Base-by-base conservation (phyloP, 1,140 invertebrate genomes). In the Caerostris extrusa region DNA sequence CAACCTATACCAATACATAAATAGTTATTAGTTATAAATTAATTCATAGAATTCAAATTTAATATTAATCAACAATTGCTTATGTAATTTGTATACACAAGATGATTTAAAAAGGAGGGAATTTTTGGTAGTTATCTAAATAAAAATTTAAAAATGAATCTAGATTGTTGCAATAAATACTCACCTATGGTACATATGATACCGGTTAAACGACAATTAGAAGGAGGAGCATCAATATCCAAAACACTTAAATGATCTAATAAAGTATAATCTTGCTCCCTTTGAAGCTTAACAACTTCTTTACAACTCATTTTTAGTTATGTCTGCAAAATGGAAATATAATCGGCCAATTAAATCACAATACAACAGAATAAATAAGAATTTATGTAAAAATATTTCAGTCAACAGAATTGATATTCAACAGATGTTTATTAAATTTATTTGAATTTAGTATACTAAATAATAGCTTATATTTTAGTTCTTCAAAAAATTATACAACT, bases 131-230 rank as follows among this genome's bases (percentile, higher is more conserved):
- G 34, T 34, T 34, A 34, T 34, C 34, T 34, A 34, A 34, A 2
- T 34, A 34, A 34, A 34, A 34, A 34, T 34, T 34, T 34, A 34
- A 34, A 34, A 34, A 34, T 34, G 34, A 34, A 34, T 34, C 34
- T 34, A 34, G 34, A 34, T 34, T 34, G 34, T 34, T 34, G 34
- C 34, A 34, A 34, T 34, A 34, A 34, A 92, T 64, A 96, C 96
- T 96, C 96, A 98, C 98, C 99, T 96, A 99, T 99, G 7, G 99
- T 99, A 96, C 99, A 99, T 95, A 99, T 99, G 95, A 99, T 99
- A 58, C 99, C 99, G 4, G 99, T 99, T 50, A 99, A 97, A 94
- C 99, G 97, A 3, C 98, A 97, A 95, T 97, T 98, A 6, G 97
- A 97, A 2, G 98, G 97, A 94, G 97, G 97, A 34, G 98, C 98